Conservation (phyloP, 2,888 invertebrate species). For the Apodemia duryi region DNA sequence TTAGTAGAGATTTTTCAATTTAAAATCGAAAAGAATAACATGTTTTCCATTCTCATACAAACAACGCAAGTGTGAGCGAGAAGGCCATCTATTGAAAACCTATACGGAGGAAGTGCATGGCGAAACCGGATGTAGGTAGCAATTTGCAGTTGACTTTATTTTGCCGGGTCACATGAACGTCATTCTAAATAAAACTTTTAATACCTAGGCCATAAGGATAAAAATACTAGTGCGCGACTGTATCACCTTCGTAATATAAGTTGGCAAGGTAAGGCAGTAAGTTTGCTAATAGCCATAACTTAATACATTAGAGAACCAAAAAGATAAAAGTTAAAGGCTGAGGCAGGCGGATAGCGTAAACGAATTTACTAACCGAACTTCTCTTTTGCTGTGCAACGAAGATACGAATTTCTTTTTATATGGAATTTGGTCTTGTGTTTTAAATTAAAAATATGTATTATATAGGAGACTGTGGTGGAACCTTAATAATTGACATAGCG, state of each 20-base stretch:
- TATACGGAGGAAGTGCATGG: constrained; percentile 34
- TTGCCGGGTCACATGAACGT: constrained; percentile 23
- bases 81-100: constrained; percentile 31
- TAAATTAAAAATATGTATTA: background rate
- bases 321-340: constrained; percentile 26
- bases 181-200: constrained; percentile 25
- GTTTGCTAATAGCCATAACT: constrained; percentile 35
- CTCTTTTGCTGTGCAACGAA: constrained; percentile 11
- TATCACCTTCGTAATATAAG: constrained; percentile 22
- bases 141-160: constrained; percentile 33
- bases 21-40: background rate
- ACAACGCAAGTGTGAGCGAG: constrained; percentile 25
- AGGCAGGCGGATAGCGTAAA: constrained; percentile 13
- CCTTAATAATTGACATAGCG: too few relatives aligned
- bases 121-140: constrained; percentile 34
- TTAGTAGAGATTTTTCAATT: too few relatives aligned
- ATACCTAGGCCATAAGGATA: constrained; percentile 21
- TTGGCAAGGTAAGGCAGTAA: constrained; percentile 30
- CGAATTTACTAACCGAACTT: constrained; percentile 9
- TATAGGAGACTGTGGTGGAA: too few relatives aligned
- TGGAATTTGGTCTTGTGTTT: background rate
- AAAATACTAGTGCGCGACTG: constrained; percentile 19
- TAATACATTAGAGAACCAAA: constrained; percentile 33
- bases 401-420: constrained; percentile 7
- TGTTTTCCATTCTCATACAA: constrained; percentile 16